A percentile compares a stretch with the other conserved stretches of the same genome.
These are phyloP conservation scores for Galeruca laticollis DNA, from an alignment of 2,888 invertebrate genomes.

Conservation along the genomic window DNA sequence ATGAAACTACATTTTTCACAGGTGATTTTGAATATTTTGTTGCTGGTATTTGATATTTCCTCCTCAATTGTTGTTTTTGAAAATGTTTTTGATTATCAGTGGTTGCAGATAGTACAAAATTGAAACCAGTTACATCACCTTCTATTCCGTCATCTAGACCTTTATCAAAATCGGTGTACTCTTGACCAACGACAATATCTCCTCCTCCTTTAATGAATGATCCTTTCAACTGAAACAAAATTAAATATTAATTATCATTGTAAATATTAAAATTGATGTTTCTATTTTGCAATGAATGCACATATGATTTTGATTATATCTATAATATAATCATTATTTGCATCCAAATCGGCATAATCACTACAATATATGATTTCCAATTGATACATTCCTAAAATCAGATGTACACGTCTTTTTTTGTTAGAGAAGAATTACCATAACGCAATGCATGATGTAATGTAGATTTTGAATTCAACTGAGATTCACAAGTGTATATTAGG, in stretches of 20 bases:
- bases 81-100: conserved; percentile 1
- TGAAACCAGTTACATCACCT: conserved; percentile 77
- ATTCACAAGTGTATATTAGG: too few species aligned
- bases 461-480: too few species aligned
- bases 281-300: too few species aligned
- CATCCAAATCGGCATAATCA: too few species aligned
- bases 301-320: too few species aligned
- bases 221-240: conserved; percentile 68
- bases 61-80: conserved; percentile 16
- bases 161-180: conserved; percentile 75
- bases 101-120: conserved; percentile 73
- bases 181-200: conserved; percentile 78
- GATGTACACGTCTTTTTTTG: too few species aligned
- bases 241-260: not conserved
- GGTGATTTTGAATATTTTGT: conserved; percentile 3
- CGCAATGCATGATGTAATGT: too few species aligned
- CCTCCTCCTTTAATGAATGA: conserved; percentile 72
- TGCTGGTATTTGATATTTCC: conserved; percentile 19
- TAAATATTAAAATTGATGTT: too few species aligned
- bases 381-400: too few species aligned
- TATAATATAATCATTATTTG: too few species aligned
- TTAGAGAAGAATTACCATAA: too few species aligned
- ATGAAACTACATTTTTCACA: not conserved
- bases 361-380: too few species aligned
- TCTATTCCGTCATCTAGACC: conserved; percentile 76